phyloP scores from a whole-genome alignment of 2,113 vertebrate genomes.

The Apodemus sylvaticus region DNA sequence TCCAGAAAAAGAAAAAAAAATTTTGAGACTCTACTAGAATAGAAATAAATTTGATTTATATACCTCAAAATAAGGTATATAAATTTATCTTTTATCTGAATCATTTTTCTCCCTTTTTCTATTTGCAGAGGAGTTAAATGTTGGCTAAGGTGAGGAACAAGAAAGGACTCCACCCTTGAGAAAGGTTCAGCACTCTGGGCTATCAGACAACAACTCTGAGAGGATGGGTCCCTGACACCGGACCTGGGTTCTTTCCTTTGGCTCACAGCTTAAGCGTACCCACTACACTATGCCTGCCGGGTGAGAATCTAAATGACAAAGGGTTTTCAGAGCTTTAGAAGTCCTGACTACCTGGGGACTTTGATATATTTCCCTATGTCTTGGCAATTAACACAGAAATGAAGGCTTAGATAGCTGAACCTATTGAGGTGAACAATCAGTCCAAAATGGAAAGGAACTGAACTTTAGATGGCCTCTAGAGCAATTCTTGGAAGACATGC shows the following conservation, averaged over 20 bases:
- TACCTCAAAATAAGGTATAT: neutral
- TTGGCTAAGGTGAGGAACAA: neutral
- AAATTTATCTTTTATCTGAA: neutral
- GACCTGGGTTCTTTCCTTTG: neutral
- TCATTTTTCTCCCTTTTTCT: neutral
- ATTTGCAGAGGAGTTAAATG: neutral
- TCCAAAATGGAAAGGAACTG: neutral
- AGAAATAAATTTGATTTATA: constrained; percentile 30
- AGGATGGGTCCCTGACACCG: neutral
- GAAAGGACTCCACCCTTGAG: neutral
- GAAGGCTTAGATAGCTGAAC: neutral
- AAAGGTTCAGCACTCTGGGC: neutral
- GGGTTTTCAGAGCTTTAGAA: neutral
- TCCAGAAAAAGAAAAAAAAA: neutral
- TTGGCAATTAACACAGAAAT: constrained; percentile 23
- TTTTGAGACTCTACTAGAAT: neutral
- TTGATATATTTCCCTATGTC: constrained; percentile 31
- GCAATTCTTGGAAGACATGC: neutral
- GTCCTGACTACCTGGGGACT: neutral
- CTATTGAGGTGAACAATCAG: neutral
- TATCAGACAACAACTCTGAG: neutral
- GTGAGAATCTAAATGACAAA: neutral
- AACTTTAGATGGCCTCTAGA: neutral
- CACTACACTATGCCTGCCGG: fast-evolving
- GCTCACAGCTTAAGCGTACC: neutral